phyloP scores from a whole-genome alignment of 2,113 vertebrate genomes.

The Chunga burmeisteri region DNA sequence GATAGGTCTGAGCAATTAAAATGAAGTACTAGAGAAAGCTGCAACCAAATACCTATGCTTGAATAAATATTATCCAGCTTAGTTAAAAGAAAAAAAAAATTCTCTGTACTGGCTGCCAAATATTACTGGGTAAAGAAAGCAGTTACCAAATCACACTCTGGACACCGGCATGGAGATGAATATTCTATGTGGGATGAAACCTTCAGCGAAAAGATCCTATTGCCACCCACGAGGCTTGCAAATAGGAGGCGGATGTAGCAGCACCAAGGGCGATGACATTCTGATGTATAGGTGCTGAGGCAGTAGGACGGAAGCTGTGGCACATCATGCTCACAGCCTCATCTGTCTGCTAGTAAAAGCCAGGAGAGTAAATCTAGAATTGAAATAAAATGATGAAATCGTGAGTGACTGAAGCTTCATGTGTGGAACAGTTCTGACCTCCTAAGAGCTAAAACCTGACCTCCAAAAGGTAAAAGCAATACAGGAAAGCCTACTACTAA shows the following conservation, averaged over 20 bases:
- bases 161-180: neutral
- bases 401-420: neutral
- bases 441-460: conserved; percentile 30
- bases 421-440: conserved; percentile 5
- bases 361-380: conserved; percentile 15
- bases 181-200: neutral
- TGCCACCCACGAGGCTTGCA: neutral
- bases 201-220: neutral
- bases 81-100: neutral
- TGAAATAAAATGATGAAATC: conserved; percentile 1
- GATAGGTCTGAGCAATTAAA: neutral
- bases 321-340: neutral
- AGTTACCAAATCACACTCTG: neutral
- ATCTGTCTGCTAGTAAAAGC: neutral
- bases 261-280: neutral
- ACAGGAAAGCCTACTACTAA: conserved; percentile 49
- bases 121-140: neutral
- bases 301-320: neutral
- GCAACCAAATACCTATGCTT: neutral
- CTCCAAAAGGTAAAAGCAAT: conserved; percentile 42
- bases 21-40: neutral
- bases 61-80: neutral
- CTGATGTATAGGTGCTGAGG: neutral
- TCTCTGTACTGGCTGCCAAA: neutral
- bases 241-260: neutral